Percentiles rank a stretch among this genome's conserved stretches.
These are phyloP conservation scores for Nothoprocta perdicaria DNA, from an alignment of 2,113 vertebrate genomes.

Conservation along the genomic window DNA sequence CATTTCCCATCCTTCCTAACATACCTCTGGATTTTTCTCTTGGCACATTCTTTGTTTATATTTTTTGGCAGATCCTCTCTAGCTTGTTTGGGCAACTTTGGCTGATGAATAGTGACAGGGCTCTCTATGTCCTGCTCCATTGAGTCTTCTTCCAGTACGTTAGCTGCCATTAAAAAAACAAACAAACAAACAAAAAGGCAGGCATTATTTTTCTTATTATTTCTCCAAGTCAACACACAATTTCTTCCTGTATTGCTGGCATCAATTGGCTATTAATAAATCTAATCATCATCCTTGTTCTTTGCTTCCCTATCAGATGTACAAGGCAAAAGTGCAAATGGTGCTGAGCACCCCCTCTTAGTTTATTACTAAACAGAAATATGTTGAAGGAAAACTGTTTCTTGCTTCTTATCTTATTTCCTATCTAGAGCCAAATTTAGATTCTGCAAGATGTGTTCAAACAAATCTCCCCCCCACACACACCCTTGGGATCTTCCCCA, in stretches of 20 bases:
- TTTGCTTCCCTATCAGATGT: neutral
- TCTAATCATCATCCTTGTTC: neutral
- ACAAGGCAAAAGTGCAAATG: neutral
- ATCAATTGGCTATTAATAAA: neutral
- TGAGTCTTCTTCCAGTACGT: conserved; percentile 85
- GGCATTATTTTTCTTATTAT: conserved; percentile 32
- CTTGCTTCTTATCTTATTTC: neutral
- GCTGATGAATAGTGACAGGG: conserved; percentile 86
- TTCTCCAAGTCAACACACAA: neutral
- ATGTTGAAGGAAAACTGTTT: neutral
- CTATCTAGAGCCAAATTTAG: neutral
- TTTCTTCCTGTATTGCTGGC: neutral
- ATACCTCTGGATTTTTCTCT: conserved; percentile 92
- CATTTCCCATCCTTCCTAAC: conserved; percentile 98
- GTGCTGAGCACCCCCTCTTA: neutral
- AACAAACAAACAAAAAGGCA: conserved; percentile 49
- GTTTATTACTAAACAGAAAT: neutral
- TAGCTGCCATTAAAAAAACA: conserved; percentile 79
- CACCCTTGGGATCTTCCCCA: too few relatives aligned
- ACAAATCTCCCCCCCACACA: neutral
- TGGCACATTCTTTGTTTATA: conserved; percentile 82
- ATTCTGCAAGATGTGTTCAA: neutral
- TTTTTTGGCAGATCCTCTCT: conserved; percentile 89
- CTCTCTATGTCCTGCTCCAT: conserved; percentile 99
- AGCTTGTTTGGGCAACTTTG: conserved; percentile 92